Conservation (phyloP, 2,797 vertebrate genomes). For the Pteronotus mesoamericanus region DNA sequence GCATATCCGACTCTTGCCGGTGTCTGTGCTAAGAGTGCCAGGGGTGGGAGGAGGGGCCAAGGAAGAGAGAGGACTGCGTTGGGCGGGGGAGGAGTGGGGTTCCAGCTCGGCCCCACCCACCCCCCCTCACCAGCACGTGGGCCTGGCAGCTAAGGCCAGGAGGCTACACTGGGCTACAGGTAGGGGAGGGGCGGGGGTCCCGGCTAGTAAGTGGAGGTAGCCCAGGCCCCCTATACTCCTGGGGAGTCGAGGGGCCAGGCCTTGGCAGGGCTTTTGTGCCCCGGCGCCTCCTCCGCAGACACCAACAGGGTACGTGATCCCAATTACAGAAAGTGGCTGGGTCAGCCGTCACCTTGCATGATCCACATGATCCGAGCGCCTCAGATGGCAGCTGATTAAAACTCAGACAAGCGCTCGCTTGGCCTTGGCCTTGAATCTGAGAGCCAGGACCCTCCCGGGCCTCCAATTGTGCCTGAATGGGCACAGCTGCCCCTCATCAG, state of each 20-base stretch:
- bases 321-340: constrained; percentile 96
- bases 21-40: background rate
- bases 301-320: constrained; percentile 91
- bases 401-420: constrained; percentile 74
- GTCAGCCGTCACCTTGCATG: constrained; percentile 93
- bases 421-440: constrained; percentile 77
- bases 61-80: background rate
- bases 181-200: too few relatives aligned
- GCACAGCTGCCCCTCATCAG: constrained; percentile 65
- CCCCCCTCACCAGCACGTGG: rapidly evolving
- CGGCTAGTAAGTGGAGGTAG: too few relatives aligned
- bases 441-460: constrained; percentile 77
- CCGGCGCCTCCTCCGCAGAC: constrained; percentile 85
- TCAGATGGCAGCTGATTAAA: constrained; percentile 84
- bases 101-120: background rate
- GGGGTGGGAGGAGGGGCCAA: background rate
- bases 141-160: background rate
- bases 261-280: background rate
- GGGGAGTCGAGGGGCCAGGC: background rate
- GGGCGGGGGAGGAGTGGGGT: too few relatives aligned
- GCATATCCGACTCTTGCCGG: background rate
- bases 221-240: background rate
- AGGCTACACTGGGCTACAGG: background rate
- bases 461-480: constrained; percentile 79
- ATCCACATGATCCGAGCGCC: constrained; percentile 88